Base-by-base conservation (phyloP, 2,113 vertebrate species). In the Oplegnathus fasciatus region DNA sequence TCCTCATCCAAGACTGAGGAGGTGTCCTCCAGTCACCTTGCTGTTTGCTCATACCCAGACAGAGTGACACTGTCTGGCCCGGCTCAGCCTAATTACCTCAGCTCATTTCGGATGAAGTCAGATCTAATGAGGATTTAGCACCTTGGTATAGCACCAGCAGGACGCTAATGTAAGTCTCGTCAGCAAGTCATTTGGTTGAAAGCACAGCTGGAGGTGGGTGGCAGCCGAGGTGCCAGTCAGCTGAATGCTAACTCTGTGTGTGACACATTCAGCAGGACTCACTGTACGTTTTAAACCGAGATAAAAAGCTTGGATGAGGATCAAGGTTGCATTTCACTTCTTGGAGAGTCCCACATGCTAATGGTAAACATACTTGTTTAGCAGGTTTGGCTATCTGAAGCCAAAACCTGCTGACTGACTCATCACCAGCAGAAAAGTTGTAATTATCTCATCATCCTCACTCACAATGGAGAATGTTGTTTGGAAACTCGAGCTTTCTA, bases 81-180 rank as follows among this genome's bases (percentile, higher is more conserved):
- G 32, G 72, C 30, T 17, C 26, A 32, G 78, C 67, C 67, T 89
- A 92, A 91, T 92, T 86, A 83, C 69, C 67, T 66, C 68, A 68
- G 55, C 75, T 81, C 68, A 76, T 52, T 65, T 72, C 42, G 28
- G 68, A 46, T 80, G 68, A 80, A 92, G 73, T 85, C 85, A 67
- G 74, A 71, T 44, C 37, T 90, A 83, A 93, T 88, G 80, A 72
- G 89, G 83, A 88, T 92, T 90, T 84, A 92, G 82, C 75, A 17
- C 73, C 57, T 79, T n/a, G 1, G 24, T 32, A n/a, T n/a, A 40
- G 52, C n/a, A 30, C 71, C 68, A 58, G 32, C 65, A 30, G 66
- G 46, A 69, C 6, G 4, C 17, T 5, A 48, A 42, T 48, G 44
- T 30, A 6, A 46, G 37, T 17, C 6, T 13, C 37, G 6, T 66